These are phyloP conservation scores for Thalassarche chlororhynchos DNA, from an alignment of 2,113 vertebrate genomes.

Conservation along the genomic window DNA sequence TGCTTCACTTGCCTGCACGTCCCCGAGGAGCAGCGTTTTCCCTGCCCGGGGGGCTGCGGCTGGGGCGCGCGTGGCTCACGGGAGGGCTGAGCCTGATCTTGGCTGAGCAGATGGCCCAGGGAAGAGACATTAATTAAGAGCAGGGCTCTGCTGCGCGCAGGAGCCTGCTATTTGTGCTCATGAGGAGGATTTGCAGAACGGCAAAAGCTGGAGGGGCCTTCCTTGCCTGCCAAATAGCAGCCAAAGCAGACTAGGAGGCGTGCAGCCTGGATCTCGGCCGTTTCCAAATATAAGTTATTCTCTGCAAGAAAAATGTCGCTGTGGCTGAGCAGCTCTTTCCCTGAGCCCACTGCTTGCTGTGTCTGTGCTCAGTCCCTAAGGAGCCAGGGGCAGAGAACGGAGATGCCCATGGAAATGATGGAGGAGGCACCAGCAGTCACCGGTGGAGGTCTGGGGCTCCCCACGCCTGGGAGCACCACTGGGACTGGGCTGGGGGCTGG, in stretches of 20 bases:
- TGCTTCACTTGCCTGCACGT: accelerated
- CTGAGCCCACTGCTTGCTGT: accelerated
- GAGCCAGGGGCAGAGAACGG: accelerated
- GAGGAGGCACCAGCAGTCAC: neutral
- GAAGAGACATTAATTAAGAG: neutral
- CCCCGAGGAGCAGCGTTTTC: neutral
- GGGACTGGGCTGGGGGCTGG: neutral
- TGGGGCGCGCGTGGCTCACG: neutral
- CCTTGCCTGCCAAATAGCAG: neutral
- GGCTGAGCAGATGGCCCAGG: neutral
- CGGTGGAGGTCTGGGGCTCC: neutral
- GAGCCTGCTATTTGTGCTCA: neutral
- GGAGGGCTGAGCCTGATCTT: neutral
- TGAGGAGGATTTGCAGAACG: neutral
- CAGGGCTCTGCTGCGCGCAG: neutral
- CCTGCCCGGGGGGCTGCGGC: neutral
- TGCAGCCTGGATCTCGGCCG: neutral
- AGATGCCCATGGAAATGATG: neutral
- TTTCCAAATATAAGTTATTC: neutral
- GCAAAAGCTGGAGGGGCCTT: neutral
- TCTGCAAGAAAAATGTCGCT: neutral
- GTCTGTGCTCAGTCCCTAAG: accelerated
- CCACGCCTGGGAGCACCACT: accelerated
- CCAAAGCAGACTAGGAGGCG: neutral
- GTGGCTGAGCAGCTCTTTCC: neutral